Conservation (phyloP, 2,888 invertebrate species). For the Nezara viridula region DNA sequence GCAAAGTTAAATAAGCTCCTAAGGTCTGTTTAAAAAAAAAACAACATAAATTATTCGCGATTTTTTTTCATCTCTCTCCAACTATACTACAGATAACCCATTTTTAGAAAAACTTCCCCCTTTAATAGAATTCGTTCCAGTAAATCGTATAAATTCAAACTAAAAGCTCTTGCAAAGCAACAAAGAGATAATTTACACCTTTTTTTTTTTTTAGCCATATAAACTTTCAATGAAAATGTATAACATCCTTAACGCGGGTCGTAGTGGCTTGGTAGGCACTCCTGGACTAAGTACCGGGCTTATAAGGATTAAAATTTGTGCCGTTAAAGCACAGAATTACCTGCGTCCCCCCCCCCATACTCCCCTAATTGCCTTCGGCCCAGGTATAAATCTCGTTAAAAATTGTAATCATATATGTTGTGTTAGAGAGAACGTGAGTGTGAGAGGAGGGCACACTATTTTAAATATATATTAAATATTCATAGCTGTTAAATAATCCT, state of each 20-base stretch:
- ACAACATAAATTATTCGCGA: too few species aligned
- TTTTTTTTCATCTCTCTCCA: too few species aligned
- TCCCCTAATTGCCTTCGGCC: background rate
- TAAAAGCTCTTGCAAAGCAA: background rate
- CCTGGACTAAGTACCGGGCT: background rate
- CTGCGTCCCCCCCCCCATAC: background rate
- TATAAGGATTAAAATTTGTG: slow-evolving; percentile 38
- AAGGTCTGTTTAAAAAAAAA: too few species aligned
- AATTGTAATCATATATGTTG: background rate
- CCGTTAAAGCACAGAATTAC: slow-evolving; percentile 3
- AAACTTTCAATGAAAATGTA: slow-evolving; percentile 38
- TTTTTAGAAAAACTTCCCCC: too few species aligned
- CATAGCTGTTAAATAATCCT: background rate
- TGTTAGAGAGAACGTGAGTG: background rate
- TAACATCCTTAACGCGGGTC: background rate
- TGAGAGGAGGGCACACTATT: background rate
- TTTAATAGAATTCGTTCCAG: background rate
- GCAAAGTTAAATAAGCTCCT: too few species aligned
- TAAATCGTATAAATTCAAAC: background rate
- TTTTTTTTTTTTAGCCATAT: background rate
- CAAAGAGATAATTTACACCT: background rate
- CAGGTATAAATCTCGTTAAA: slow-evolving; percentile 28
- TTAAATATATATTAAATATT: background rate
- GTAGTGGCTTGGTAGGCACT: background rate
- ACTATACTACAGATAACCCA: too few species aligned